Base-by-base conservation (phyloP, 1,140 invertebrate genomes). In the Nasonia giraulti region DNA sequence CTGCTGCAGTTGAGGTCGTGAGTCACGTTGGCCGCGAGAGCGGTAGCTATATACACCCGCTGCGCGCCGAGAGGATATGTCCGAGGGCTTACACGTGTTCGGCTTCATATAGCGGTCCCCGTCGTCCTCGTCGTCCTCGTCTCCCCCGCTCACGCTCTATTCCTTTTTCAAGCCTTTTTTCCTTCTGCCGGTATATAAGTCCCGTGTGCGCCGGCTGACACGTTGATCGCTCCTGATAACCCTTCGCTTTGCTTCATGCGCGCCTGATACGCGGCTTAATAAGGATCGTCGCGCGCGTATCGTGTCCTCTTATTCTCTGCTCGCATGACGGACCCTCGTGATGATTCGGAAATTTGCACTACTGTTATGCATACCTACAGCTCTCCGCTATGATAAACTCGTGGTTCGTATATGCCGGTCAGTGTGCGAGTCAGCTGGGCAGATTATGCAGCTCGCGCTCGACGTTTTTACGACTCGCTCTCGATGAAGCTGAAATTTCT, bases 31-130 rank as follows among this genome's bases (percentile, higher is more conserved):
- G 27, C 27, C 27, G 27, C 40, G 23, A 40, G 47, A 62, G 17
- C 55, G n/a, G 55, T 17, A 62, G 55, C 55, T 20, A n/a, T n/a
- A 62, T 7, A 44, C 10, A 20, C 12, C 6, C 17, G 55, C 55
- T 50, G 14, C 0, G 11, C 12, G 11, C 47, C 11, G 47, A 50
- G 55, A 62, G 55, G 55, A 62, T 27, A 31, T 71, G 33, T 75
- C 73, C 73, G 31, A n/a, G 44, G 23, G 2, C 66, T 68, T 81
- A 81, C 79, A 81, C 79, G 79, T 81, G 79, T 73, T 73, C 31
- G 78, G 17, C 37, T 80, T 73, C 44, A 75, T 75, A 78, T 83
- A 76, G 75, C 75, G 74, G 82, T 83, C 73, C 73, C n/a, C 74
- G 75, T 83, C 68, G 37, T 47, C 55, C 40, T 62, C 74, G 75